Evolutionary conservation across 37 sponge, comb jelly and placozoan genomes (phyloP).

Genomic region (Beroe forskalii): DNA sequence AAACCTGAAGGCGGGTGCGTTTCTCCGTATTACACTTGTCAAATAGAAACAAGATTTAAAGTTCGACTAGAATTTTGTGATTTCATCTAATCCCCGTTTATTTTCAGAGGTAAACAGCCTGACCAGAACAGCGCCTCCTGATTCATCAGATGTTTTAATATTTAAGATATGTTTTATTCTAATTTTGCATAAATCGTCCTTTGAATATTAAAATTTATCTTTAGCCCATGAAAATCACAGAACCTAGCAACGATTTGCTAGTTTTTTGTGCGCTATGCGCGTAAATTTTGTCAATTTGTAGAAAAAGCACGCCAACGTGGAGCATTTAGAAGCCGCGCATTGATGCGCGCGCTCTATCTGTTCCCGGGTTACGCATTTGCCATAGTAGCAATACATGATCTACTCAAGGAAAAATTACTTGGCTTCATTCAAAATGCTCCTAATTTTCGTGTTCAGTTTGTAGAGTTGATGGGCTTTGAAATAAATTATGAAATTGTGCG

Average conservation of each 20-base stretch:
- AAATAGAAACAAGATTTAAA: too few species aligned
- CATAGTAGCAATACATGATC: too few species aligned
- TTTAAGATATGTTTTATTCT: slow-evolving; percentile 64
- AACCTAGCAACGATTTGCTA: not conserved
- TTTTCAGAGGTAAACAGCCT: not conserved
- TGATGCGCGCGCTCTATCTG: not conserved
- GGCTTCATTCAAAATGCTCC: too few species aligned
- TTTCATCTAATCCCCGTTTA: too few species aligned
- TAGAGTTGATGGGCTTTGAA: too few species aligned
- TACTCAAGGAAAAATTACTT: too few species aligned
- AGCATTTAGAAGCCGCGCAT: not conserved
- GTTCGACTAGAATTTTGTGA: too few species aligned
- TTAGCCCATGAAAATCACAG: not conserved
- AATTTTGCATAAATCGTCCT: not conserved
- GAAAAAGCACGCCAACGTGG: not conserved
- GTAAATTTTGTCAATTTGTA: not conserved
- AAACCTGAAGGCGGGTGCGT: too few species aligned
- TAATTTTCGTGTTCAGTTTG: too few species aligned
- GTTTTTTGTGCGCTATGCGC: not conserved
- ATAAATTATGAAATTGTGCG: too few species aligned
- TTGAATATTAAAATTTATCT: not conserved
- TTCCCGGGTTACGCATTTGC: too few species aligned
- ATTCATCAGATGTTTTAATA: slow-evolving; percentile 64
- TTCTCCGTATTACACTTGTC: too few species aligned
- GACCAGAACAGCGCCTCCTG: slow-evolving; percentile 46